Base-by-base conservation (phyloP, 2,797 vertebrate species). In the Oreonectes daqikongensis region DNA sequence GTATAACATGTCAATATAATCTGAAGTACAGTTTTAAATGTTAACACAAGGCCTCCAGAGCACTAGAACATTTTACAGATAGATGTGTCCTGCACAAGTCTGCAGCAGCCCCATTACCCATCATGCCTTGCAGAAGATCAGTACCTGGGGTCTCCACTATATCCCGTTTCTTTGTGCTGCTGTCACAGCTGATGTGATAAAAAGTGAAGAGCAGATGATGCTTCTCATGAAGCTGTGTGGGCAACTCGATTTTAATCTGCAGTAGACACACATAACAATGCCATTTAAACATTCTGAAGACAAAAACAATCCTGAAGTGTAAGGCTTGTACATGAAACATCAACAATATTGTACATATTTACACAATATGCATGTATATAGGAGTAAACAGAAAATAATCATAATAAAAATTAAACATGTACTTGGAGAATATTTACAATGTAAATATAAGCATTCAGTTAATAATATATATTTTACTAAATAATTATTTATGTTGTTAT, bases 151-250 rank as follows among this genome's bases (percentile, higher is more conserved):
- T 93, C 91, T 99, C 97, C 80, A 98, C 87, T 66, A 93, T 80
- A 44, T 99, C 97, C 82, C 94, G 97, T 89, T 97, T 99, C 91
- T 99, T 99, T 22, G 96, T 96, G 83, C 94, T 96, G 86, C 90
- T 97, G 86, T 99, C 96, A 69, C 97, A 99, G 91, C 96, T 97
- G 69, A 99, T 93, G 3, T 99, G 97, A 85, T 93, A 96, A 88
- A 99, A 97, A 28, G 95, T 97, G 90, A 99, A 98, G 81, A 99
- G 89, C 78, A 99, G 93, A 88, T 99, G 97, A 75, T 99, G 97
- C 80, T 94, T 97, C 84, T 96, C 95, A 2, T 98, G 94, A 30
- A 99, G 93, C 87, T 99, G 97, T 78, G 96, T 94, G 15, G 97
- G 97, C 79, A 99, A 87, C 84, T 98, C 96, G 77, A 99, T 95